These are phyloP conservation scores for Sterrhoptilus dennistouni DNA, from an alignment of 2,113 vertebrate genomes.

Conservation along the genomic window DNA sequence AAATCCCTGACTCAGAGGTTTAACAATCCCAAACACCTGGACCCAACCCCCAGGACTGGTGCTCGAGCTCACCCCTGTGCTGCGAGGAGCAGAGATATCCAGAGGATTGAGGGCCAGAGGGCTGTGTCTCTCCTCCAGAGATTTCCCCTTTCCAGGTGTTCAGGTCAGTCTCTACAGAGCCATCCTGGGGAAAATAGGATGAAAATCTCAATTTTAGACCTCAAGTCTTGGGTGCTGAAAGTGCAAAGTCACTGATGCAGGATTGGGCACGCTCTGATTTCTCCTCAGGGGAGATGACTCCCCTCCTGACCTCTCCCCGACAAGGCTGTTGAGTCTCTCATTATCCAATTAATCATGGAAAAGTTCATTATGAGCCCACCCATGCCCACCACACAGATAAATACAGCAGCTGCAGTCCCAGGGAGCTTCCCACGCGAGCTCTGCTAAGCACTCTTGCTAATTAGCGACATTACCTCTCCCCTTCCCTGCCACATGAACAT, in stretches of 20 bases:
- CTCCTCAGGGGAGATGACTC: neutral
- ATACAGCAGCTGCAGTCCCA: neutral
- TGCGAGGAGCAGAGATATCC: rapidly evolving
- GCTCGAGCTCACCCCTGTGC: neutral
- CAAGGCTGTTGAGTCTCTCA: neutral
- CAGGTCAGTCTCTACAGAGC: neutral
- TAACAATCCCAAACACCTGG: neutral
- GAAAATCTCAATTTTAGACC: neutral
- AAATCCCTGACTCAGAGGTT: neutral
- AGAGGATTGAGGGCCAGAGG: rapidly evolving
- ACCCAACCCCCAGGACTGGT: rapidly evolving
- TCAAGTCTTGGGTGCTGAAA: rapidly evolving
- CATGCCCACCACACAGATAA: neutral
- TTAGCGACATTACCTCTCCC: neutral
- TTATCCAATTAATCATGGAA: neutral
- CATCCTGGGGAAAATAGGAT: neutral
- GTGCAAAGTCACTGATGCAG: rapidly evolving
- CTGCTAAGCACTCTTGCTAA: neutral
- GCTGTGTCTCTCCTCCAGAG: neutral
- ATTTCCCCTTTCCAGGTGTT: neutral
- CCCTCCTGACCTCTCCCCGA: rapidly evolving
- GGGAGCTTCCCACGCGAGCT: neutral
- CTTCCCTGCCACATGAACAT: neutral
- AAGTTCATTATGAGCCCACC: neutral
- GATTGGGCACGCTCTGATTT: rapidly evolving